Evolutionary conservation across 2,797 vertebrate genomes (phyloP).

Genomic region (Channallabes apus): DNA sequence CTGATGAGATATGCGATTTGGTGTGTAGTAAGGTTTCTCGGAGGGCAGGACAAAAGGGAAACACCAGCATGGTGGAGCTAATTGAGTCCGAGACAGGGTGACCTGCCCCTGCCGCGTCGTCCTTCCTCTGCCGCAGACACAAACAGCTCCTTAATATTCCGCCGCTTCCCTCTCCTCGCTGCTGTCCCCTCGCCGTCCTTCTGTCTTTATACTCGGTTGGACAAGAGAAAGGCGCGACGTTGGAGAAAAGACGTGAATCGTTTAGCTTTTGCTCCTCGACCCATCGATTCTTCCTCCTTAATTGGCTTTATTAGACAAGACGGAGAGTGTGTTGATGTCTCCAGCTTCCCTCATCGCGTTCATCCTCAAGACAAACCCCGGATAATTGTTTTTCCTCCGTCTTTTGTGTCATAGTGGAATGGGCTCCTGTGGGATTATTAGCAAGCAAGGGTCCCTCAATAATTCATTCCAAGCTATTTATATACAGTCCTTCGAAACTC

Average conservation of each 20-base stretch:
- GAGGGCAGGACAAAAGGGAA: conserved; percentile 26
- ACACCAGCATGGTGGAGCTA: conserved; percentile 30
- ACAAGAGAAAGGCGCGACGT: conserved; percentile 43
- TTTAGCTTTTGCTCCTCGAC: conserved; percentile 70
- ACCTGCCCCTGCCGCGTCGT: conserved; percentile 41
- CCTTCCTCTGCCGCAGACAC: conserved; percentile 49
- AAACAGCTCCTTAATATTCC: conserved; percentile 76
- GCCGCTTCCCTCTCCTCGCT: conserved; percentile 63
- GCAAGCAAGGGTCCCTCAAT: conserved; percentile 80
- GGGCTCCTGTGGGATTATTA: conserved; percentile 81
- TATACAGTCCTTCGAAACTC: conserved; percentile 82
- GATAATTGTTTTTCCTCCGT: conserved; percentile 82
- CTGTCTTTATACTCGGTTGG: conserved; percentile 39
- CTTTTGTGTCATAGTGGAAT: conserved; percentile 81
- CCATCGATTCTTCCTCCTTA: conserved; percentile 76
- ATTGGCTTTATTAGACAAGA: conserved; percentile 82
- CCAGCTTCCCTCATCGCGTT: conserved; percentile 44
- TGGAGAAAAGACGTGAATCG: conserved; percentile 70
- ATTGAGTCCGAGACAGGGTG: conserved; percentile 47
- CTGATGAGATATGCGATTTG: neutral
- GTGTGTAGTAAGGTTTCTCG: neutral
- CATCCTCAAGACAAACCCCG: conserved; percentile 74
- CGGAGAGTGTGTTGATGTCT: conserved; percentile 67
- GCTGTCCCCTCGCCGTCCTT: conserved; percentile 54
- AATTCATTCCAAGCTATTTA: conserved; percentile 84